These are phyloP conservation scores for Leptopterna dolabrata DNA, from an alignment of 2,888 invertebrate genomes.

Conservation along the genomic window DNA sequence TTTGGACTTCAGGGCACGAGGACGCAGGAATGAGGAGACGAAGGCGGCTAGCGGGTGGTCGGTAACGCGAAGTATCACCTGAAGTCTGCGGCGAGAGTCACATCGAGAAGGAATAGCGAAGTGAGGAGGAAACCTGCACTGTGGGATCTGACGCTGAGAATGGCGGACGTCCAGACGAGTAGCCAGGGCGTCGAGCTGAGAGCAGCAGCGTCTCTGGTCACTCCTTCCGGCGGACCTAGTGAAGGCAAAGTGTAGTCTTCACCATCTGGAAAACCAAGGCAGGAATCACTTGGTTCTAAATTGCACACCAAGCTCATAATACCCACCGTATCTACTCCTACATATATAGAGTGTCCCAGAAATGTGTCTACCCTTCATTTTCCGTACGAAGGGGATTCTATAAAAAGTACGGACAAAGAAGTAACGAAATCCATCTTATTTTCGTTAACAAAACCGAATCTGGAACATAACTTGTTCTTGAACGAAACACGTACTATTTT, in stretches of 20 bases:
- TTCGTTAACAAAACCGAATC: too few relatives aligned
- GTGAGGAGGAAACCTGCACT: background rate
- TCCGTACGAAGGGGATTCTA: background rate
- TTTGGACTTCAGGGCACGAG: background rate
- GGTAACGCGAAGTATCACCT: slow-evolving; percentile 7
- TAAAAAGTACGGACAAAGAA: too few relatives aligned
- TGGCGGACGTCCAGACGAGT: background rate
- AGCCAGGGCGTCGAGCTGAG: background rate
- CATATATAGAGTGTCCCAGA: background rate
- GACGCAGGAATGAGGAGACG: background rate
- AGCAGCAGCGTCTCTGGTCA: slow-evolving; percentile 44
- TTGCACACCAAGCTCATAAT: background rate
- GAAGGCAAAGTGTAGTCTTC: slow-evolving; percentile 58
- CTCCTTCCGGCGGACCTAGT: slow-evolving; percentile 56
- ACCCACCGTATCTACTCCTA: too few relatives aligned
- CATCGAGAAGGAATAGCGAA: background rate
- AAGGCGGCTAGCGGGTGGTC: background rate
- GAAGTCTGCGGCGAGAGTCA: background rate
- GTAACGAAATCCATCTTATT: too few relatives aligned
- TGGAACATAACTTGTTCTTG: too few relatives aligned
- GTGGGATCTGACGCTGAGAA: background rate
- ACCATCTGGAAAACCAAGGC: slow-evolving; percentile 51
- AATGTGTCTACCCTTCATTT: background rate
- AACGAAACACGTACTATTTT: too few relatives aligned
- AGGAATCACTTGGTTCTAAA: slow-evolving; percentile 12